Evolutionary conservation across 1,140 invertebrate genomes (phyloP).

Genomic region (Periplaneta americana): DNA sequence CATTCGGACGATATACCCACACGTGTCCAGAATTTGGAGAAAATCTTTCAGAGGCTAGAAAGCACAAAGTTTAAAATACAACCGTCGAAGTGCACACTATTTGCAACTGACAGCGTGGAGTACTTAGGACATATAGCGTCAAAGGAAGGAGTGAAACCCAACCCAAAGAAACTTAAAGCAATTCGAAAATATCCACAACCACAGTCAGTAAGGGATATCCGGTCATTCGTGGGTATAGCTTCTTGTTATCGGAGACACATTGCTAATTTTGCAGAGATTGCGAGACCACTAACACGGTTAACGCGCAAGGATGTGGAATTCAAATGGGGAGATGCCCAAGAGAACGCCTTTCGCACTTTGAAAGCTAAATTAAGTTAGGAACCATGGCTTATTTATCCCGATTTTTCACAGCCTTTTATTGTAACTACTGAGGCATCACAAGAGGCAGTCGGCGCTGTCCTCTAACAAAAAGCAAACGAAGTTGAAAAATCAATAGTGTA

Average conservation of each 20-base stretch:
- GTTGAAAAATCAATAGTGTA: not conserved
- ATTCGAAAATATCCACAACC: slow-evolving; percentile 13
- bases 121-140: slow-evolving; percentile 31
- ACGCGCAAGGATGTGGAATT: not conserved
- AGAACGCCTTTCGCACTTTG: not conserved
- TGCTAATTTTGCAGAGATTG: not conserved
- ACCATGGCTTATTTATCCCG: not conserved
- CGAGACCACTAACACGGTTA: not conserved
- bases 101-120: slow-evolving; percentile 31
- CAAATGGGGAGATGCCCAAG: not conserved
- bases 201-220: not conserved
- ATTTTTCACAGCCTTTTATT: not conserved
- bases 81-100: slow-evolving; percentile 40
- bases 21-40: slow-evolving; percentile 27
- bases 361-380: not conserved
- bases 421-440: not conserved
- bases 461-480: not conserved
- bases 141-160: slow-evolving; percentile 23
- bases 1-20: slow-evolving; percentile 30
- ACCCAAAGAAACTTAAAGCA: slow-evolving; percentile 27
- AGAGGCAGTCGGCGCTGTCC: not conserved
- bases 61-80: slow-evolving; percentile 31
- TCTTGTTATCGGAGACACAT: not conserved
- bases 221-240: not conserved
- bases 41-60: slow-evolving; percentile 34